phyloP scores from a whole-genome alignment of 2,113 vertebrate genomes.

The Chaetodon trifascialis region DNA sequence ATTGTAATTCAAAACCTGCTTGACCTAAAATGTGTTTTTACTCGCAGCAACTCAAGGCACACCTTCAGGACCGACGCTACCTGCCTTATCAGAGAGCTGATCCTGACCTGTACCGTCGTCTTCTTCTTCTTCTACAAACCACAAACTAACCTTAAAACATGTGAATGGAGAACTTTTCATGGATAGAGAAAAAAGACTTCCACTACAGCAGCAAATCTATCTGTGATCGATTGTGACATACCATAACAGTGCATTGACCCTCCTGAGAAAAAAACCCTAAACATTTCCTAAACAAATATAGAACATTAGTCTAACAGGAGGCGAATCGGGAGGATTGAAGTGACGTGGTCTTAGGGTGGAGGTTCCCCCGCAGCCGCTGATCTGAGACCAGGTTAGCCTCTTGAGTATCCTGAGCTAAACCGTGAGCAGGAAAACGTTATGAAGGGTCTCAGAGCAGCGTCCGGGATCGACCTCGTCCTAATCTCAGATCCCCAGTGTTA shows the following conservation, averaged over 20 bases:
- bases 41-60: conserved; percentile 90
- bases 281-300: conserved; percentile 80
- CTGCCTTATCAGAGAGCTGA: conserved; percentile 65
- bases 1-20: conserved; percentile 60
- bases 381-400: conserved; percentile 72
- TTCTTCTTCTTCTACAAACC: conserved; percentile 49
- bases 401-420: conserved; percentile 62
- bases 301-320: conserved; percentile 85
- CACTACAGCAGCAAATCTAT: conserved; percentile 94
- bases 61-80: conserved; percentile 87
- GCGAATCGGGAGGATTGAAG: conserved; percentile 68
- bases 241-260: conserved; percentile 93
- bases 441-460: conserved; percentile 63
- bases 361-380: conserved; percentile 44
- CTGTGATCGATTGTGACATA: conserved; percentile 87
- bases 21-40: conserved; percentile 74
- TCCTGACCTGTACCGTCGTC: conserved; percentile 86
- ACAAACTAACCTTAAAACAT: conserved; percentile 49
- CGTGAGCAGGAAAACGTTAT: conserved; percentile 42
- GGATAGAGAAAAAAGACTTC: conserved; percentile 79
- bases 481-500: conserved; percentile 58
- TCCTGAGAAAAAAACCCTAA: conserved; percentile 88
- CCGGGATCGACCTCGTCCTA: conserved; percentile 46
- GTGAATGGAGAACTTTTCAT: conserved; percentile 66
- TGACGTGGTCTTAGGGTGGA: conserved; percentile 52